These are phyloP conservation scores for Salvelinus sp. DNA, from an alignment of 2,113 vertebrate species.

Conservation along the genomic window DNA sequence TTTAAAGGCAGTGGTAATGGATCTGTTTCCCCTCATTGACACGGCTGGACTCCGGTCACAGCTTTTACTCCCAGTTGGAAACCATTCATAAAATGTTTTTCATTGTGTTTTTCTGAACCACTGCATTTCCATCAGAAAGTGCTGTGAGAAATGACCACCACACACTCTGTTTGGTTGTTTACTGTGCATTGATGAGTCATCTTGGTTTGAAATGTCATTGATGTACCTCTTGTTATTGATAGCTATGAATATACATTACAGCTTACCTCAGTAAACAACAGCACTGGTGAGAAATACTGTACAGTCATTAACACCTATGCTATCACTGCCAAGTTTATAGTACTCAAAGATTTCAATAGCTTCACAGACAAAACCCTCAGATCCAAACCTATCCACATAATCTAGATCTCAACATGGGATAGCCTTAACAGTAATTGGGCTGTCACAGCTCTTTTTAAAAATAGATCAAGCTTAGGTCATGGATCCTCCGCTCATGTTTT, in stretches of 20 bases:
- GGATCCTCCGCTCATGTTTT: slow-evolving; percentile 22
- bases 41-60: slow-evolving; percentile 22
- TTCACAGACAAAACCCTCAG: not conserved
- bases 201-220: too few relatives aligned
- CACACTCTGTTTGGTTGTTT: not conserved
- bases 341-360: not conserved
- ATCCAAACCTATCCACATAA: not conserved
- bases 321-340: not conserved
- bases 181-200: too few relatives aligned
- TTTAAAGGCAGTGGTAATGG: slow-evolving; percentile 70
- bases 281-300: not conserved
- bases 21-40: slow-evolving; percentile 65
- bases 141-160: not conserved
- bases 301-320: not conserved
- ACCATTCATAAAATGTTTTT: slow-evolving; percentile 28
- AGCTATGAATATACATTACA: not conserved
- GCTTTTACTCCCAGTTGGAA: slow-evolving; percentile 44
- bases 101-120: not conserved
- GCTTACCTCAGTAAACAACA: not conserved
- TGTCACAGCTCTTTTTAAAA: not conserved
- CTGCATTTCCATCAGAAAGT: not conserved
- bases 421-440: not conserved
- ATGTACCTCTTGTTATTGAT: not conserved
- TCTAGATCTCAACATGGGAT: not conserved
- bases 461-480: not conserved